Conservation (phyloP, 2,113 vertebrate species). For the Campylomormyrus tamandua region DNA sequence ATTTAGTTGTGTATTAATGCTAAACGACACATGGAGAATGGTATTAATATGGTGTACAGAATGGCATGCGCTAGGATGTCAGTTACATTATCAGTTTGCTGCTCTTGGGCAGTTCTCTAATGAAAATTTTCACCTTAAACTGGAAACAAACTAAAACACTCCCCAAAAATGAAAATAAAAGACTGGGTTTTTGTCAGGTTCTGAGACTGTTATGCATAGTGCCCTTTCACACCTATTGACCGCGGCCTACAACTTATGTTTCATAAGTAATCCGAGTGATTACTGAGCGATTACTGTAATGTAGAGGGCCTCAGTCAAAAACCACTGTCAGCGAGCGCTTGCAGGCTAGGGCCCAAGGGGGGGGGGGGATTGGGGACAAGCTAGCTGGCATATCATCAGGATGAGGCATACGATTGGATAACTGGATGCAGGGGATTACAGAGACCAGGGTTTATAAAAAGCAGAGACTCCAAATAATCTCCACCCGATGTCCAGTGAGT, state of each 20-base stretch:
- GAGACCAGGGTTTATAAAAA: constrained; percentile 47
- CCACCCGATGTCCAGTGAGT: background rate
- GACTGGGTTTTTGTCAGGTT: too few relatives aligned
- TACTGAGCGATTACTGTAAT: background rate
- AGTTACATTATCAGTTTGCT: too few relatives aligned
- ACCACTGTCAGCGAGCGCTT: background rate
- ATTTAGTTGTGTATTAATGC: background rate
- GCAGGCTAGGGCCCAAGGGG: background rate
- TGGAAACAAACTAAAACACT: too few relatives aligned
- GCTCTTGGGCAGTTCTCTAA: too few relatives aligned
- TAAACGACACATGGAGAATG: background rate
- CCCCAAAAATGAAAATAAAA: too few relatives aligned
- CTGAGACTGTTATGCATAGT: too few relatives aligned
- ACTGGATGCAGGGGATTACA: constrained; percentile 46
- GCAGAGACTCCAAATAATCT: background rate
- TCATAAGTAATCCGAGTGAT: background rate
- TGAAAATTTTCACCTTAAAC: too few relatives aligned
- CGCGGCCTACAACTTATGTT: too few relatives aligned
- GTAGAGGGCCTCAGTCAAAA: background rate
- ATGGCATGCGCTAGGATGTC: too few relatives aligned
- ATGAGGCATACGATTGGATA: constrained; percentile 43
- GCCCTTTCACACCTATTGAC: too few relatives aligned
- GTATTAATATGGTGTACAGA: background rate
- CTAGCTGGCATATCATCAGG: constrained; percentile 32
- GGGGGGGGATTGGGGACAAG: constrained; percentile 6